Percentiles rank a stretch among this genome's conserved stretches.
Conservation (phyloP, 2,888 invertebrate species). For the Plebejus argus region DNA sequence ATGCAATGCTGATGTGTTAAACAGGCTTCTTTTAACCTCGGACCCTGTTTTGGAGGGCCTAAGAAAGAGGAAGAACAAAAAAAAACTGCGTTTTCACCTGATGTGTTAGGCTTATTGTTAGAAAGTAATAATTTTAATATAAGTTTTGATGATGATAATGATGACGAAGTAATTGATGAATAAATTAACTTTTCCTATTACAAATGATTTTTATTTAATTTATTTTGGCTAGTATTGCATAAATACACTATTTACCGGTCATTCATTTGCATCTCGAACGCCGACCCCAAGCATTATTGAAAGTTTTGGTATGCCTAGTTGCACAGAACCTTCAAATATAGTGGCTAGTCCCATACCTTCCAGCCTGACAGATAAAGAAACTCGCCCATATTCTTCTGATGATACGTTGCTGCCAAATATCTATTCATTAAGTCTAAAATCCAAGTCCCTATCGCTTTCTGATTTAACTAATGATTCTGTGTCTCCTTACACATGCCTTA, state of each 20-base stretch:
- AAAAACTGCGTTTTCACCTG: neutral
- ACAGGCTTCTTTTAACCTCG: conserved; percentile 22
- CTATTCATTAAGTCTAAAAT: too few relatives aligned
- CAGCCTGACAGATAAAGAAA: too few relatives aligned
- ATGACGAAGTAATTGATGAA: neutral
- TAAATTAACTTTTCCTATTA: neutral
- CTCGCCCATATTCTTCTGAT: too few relatives aligned
- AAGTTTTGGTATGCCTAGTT: too few relatives aligned
- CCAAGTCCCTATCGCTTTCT: too few relatives aligned
- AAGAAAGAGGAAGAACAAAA: conserved; percentile 19
- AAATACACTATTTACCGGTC: conserved; percentile 3
- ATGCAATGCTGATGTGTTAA: conserved; percentile 29
- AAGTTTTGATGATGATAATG: neutral
- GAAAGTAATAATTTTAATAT: neutral
- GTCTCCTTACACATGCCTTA: too few relatives aligned
- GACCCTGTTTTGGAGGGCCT: conserved; percentile 14
- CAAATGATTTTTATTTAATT: neutral
- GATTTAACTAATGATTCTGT: too few relatives aligned
- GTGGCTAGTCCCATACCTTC: too few relatives aligned
- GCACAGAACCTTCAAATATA: too few relatives aligned
- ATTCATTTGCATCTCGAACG: neutral
- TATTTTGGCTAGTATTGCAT: neutral
- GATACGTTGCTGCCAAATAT: too few relatives aligned
- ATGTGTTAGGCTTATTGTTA: neutral
- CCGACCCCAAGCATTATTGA: too few relatives aligned